Evolutionary conservation across 2,113 vertebrate genomes (phyloP).

Genomic region (Rissa tridactyla): DNA sequence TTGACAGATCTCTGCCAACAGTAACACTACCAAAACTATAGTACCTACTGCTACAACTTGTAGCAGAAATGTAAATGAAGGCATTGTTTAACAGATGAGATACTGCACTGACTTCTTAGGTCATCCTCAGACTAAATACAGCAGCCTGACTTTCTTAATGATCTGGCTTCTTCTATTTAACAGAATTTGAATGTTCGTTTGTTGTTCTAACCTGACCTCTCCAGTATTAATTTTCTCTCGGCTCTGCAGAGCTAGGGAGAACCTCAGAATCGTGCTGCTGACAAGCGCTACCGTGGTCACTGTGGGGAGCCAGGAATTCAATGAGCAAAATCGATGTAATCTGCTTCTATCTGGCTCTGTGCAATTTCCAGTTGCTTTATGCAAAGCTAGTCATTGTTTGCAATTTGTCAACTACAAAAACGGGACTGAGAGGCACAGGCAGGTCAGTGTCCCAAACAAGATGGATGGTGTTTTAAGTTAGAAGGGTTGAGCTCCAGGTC

Average conservation of each 20-base stretch:
- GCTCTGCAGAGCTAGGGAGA: background rate
- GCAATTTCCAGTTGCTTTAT: background rate
- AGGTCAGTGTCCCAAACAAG: background rate
- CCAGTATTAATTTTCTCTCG: constrained; percentile 1
- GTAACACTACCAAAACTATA: background rate
- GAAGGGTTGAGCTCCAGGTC: background rate
- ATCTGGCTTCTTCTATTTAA: constrained; percentile 5
- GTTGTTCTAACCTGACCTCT: constrained; percentile 31
- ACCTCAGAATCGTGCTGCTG: background rate
- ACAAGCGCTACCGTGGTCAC: background rate
- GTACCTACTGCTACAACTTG: background rate
- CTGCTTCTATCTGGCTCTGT: background rate
- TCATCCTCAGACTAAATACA: background rate
- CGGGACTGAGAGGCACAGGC: background rate
- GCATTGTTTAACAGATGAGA: background rate
- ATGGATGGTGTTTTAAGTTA: background rate
- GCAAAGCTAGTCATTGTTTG: background rate
- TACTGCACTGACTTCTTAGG: background rate
- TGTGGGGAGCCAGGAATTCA: background rate
- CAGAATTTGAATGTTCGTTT: background rate
- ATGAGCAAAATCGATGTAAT: background rate
- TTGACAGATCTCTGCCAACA: background rate
- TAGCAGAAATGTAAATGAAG: background rate
- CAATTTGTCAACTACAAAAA: background rate
- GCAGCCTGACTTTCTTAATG: constrained; percentile 1